Percentiles rank a stretch among this genome's conserved stretches.
Evolutionary conservation across 2,113 vertebrate genomes (phyloP).

Genomic region (Dendropsophus ebraccatus): DNA sequence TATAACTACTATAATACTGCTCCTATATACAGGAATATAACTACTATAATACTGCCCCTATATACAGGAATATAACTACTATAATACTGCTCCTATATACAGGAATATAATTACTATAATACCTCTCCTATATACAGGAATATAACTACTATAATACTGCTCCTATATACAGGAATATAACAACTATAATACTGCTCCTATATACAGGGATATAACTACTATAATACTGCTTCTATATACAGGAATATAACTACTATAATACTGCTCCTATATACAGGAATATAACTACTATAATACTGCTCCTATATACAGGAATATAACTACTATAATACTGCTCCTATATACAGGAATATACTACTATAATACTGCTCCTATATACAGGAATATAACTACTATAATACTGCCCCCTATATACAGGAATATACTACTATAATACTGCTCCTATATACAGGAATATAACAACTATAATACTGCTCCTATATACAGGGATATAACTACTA

Average conservation of each 20-base stretch:
- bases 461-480: not conserved
- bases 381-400: not conserved
- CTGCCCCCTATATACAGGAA: not conserved
- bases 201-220: not conserved
- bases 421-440: not conserved
- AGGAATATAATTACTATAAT: not conserved
- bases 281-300: not conserved
- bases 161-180: not conserved
- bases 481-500: not conserved
- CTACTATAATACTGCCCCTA: not conserved
- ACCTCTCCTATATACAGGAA: not conserved
- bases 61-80: not conserved
- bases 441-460: slow-evolving; percentile 6
- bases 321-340: not conserved
- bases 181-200: not conserved
- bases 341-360: not conserved
- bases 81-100: not conserved
- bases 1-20: not conserved
- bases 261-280: not conserved
- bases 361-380: not conserved
- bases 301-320: not conserved
- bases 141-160: not conserved
- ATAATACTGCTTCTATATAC: too few relatives aligned
- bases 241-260: not conserved
- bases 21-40: not conserved